Base-by-base conservation (phyloP, 2,888 invertebrate genomes). In the Athalia rosae region DNA sequence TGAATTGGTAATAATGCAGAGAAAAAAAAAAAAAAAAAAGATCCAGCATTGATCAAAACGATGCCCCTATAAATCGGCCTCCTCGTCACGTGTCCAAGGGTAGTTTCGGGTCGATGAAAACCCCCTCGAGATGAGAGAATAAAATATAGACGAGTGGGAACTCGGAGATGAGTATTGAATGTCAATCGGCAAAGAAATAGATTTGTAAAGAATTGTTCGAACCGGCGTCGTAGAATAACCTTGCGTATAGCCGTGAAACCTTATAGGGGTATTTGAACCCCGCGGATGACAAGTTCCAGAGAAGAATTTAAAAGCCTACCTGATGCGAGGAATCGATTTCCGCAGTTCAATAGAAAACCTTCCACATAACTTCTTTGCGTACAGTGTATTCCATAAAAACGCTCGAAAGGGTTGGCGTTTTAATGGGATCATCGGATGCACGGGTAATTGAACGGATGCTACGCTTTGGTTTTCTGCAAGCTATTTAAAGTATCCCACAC, bases 171-270 rank as follows among this genome's bases (percentile, higher is more conserved):
- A 79, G 86, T 83, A 89, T 89, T 87, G 87, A 88, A 84, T 87
- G 89, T 89, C 89, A 88, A 89, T 89, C 89, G 88, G 87, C 82
- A n/a, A 13, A 43, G 87, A 88, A 87, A 88, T 86, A 89, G 89
- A 89, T 89, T 89, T 88, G 85, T 87, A 88, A 85, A 82, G 81
- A 62, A 66, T 79, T 79, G 81, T 79, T 64, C 76, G 78, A 67
- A 73, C 66, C 41, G 11, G 28, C 28, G 28, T 28, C 28, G 28
- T 28, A 28, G 28, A 66, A 61, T 53, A 77, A 63, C 58, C 59
- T 63, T n/a, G n/a, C n/a, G 58, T 50, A 62, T 48, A 28, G 28
- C 28, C 58, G 58, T 56, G 62, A 13, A 80, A 81, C 79, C 79
- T 78, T 79, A 81, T 81, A 79, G 80, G 79, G 79, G 79, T 67